Evolutionary conservation across 2,797 vertebrate genomes (phyloP).

Genomic region (Danionella dracula): DNA sequence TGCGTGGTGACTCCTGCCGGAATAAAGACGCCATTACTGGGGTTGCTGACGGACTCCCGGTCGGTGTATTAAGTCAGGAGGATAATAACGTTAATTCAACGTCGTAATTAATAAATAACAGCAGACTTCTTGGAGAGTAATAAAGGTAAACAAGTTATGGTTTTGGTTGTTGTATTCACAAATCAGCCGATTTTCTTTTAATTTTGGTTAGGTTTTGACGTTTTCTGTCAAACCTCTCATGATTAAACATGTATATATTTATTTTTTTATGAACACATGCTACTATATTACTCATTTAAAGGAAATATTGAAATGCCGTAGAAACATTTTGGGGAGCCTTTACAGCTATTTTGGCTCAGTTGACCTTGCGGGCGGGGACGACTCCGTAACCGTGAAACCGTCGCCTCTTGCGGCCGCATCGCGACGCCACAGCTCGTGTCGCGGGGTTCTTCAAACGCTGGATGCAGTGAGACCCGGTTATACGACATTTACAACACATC

Average conservation of each 20-base stretch:
- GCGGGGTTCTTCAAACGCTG: background rate
- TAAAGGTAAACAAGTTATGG: background rate
- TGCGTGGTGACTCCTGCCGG: constrained; percentile 69
- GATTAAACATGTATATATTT: background rate
- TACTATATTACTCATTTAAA: background rate
- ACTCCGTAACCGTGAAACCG: constrained; percentile 32
- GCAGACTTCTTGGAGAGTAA: background rate
- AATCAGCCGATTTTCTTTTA: background rate
- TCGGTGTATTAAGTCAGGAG: constrained; percentile 45
- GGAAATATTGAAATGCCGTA: background rate
- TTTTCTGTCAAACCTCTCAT: no score
- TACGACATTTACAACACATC: no score
- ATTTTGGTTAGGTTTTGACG: background rate
- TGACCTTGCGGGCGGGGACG: constrained; percentile 53
- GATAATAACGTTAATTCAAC: background rate
- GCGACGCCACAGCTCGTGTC: constrained; percentile 30
- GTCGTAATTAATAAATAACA: background rate
- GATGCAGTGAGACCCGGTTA: background rate
- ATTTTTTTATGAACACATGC: background rate
- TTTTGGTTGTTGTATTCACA: no score
- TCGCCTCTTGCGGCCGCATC: constrained; percentile 34
- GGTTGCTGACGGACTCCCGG: constrained; percentile 48
- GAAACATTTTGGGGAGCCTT: background rate
- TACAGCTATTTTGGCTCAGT: background rate
- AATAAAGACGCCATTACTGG: constrained; percentile 66